A percentile compares a stretch with the other conserved stretches of the same genome.
phyloP scores from a whole-genome alignment of 2,113 vertebrate species.

The Herpailurus yagouaroundi region DNA sequence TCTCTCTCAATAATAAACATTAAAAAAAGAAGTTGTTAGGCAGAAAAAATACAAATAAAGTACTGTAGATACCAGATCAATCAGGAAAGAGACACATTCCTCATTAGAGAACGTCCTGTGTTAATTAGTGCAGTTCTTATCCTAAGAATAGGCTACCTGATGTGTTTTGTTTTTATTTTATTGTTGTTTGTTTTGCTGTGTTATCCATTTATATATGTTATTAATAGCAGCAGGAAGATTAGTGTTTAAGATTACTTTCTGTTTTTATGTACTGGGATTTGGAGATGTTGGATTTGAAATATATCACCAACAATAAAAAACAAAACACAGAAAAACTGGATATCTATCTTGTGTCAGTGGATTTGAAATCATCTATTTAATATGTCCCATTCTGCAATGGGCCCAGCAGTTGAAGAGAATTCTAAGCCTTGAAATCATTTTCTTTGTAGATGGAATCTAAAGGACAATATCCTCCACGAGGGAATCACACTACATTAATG shows the following conservation, averaged over 20 bases:
- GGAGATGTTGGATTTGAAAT: not conserved
- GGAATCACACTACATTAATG: not conserved
- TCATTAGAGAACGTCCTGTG: not conserved
- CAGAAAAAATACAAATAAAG: not conserved
- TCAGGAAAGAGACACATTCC: not conserved
- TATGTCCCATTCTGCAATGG: not conserved
- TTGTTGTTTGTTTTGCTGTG: not conserved
- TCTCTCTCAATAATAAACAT: no score
- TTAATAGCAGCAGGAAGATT: not conserved
- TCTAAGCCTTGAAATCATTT: not conserved
- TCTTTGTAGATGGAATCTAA: not conserved
- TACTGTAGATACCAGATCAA: rapidly evolving
- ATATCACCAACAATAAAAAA: not conserved
- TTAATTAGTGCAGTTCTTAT: not conserved
- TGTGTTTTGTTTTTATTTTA: not conserved
- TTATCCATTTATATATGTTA: not conserved
- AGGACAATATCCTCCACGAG: not conserved
- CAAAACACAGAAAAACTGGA: not conserved
- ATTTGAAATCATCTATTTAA: not conserved
- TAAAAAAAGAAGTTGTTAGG: not conserved
- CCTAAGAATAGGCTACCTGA: not conserved
- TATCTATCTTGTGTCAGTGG: rapidly evolving
- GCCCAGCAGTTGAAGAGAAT: not conserved
- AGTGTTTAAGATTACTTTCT: not conserved
- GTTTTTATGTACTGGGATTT: not conserved